phyloP scores from a whole-genome alignment of 2,797 vertebrate genomes.

The Pyrocephalus nanus region DNA sequence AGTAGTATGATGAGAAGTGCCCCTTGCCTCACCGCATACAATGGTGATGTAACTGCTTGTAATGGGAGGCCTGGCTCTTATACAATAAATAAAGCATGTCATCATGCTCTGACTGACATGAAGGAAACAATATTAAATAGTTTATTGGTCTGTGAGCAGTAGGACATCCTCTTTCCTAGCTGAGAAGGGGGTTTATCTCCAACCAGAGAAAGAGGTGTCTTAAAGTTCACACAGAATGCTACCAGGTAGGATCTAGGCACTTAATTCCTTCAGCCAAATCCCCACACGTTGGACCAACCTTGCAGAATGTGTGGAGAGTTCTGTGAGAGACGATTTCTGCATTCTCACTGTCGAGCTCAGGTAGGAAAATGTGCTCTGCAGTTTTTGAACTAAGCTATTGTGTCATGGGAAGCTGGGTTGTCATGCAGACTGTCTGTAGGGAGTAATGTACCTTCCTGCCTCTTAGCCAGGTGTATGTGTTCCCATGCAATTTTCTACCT shows the following conservation, averaged over 20 bases:
- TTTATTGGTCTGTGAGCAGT: neutral
- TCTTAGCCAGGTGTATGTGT: neutral
- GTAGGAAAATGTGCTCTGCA: neutral
- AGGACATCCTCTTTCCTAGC: neutral
- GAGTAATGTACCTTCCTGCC: fast-evolving
- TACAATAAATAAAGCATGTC: neutral
- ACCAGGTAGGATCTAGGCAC: neutral
- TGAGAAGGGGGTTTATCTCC: neutral
- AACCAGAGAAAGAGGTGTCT: fast-evolving
- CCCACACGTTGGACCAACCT: neutral
- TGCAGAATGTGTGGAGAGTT: neutral
- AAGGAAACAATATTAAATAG: neutral
- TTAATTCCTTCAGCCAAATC: neutral
- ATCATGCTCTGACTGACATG: neutral
- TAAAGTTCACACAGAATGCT: neutral
- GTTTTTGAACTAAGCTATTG: neutral
- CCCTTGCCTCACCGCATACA: neutral
- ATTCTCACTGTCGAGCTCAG: neutral
- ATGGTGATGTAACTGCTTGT: neutral
- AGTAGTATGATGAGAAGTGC: neutral
- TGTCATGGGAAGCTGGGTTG: neutral
- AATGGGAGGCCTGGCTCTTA: neutral
- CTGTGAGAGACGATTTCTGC: neutral
- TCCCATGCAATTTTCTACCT: neutral
- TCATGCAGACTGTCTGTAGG: fast-evolving